Base-by-base conservation (phyloP, 1,140 invertebrate genomes). In the Euura lappo region DNA sequence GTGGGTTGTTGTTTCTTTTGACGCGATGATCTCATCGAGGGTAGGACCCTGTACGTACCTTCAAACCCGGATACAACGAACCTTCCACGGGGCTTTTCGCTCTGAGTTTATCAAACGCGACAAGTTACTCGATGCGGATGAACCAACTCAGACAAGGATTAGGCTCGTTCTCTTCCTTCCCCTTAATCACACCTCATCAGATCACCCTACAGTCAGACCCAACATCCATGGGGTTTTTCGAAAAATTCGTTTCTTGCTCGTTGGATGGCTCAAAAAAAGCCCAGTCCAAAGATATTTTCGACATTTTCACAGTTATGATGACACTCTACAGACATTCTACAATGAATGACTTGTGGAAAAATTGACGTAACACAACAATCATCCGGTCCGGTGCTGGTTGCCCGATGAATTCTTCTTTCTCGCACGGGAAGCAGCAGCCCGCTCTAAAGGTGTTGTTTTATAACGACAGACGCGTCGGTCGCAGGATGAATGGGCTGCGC, bases 371-470 rank as follows among this genome's bases (percentile, higher is more conserved):
- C 8, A 60, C 3, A n/a, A n/a, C 8, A 60, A 5, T 60, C 51
- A 60, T 60, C 51, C 51, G 51, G 51, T 60, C 28, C 28, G 28
- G 28, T 28, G 28, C 28, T 1, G 4, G 51, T 60, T n/a, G 51
- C 51, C 51, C 8, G 51, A 60, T 60, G 51, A n/a, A 60, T 8
- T 3, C 51, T 2, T 8, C 28, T 8, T n/a, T 60, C 51, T 60
- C 51, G 13, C 4, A 60, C 69, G 69, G 42, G 45, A 45, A 72
- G 67, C 43, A 72, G 67, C 65, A 66, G 71, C 65, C 67, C 71
- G 71, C 67, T 65, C 65, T 60, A 28, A 43, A 42, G 71, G 64
- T 67, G 71, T 44, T 72, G 71, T 72, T 72, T 72, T 45, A 28
- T 72, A 67, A 72, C 46, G 71, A 42, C 60, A 44, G 13, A 10